Percentiles rank a stretch among this genome's conserved stretches.
Conservation (phyloP, 2,113 vertebrate genomes). For the Taxidea taxus region DNA sequence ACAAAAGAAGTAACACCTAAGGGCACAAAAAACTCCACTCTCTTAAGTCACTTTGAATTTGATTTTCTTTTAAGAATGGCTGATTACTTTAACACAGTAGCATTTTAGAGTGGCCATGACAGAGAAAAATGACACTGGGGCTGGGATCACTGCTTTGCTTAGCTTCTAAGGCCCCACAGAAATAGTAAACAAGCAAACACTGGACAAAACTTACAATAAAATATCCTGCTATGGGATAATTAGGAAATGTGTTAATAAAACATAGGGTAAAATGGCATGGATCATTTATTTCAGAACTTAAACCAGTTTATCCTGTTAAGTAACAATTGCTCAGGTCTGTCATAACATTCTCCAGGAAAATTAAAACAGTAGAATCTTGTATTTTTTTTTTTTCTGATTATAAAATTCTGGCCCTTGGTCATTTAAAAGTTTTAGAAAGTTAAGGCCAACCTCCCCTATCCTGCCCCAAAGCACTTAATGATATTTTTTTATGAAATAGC, state of each 20-base stretch:
- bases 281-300: not conserved
- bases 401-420: not conserved
- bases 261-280: not conserved
- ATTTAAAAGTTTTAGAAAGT: not conserved
- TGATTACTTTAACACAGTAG: constrained; percentile 36
- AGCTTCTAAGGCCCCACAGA: constrained; percentile 1
- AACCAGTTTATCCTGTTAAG: not conserved
- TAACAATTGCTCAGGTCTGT: not conserved
- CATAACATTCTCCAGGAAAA: not conserved
- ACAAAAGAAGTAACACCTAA: not conserved
- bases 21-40: not conserved
- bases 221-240: not conserved
- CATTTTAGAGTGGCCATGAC: not conserved
- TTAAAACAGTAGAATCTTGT: not conserved
- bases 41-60: not conserved
- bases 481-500: not conserved
- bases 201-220: not conserved
- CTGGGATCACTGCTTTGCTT: not conserved
- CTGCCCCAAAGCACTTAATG: not conserved
- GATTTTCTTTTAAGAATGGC: not conserved
- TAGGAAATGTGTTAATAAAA: not conserved
- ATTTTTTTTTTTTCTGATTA: not conserved
- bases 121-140: not conserved
- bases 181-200: constrained; percentile 1
- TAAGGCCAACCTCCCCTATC: not conserved